Conservation (phyloP, 2,797 vertebrate species). For the Bradypodion ventrale region DNA sequence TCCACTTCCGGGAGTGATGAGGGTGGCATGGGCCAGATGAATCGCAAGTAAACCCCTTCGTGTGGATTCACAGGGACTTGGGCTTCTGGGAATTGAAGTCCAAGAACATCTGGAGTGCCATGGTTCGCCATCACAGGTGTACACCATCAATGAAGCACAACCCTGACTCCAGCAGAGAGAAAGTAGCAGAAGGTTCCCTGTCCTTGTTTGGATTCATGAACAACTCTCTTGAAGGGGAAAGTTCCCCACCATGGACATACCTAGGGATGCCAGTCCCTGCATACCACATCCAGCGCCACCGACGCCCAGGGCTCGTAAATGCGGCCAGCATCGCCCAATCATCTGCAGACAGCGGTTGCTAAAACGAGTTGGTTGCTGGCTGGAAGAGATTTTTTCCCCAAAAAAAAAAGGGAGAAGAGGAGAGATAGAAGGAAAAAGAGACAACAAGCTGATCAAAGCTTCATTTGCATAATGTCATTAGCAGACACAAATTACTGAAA, state of each 20-base stretch:
- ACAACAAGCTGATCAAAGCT: background rate
- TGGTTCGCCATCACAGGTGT: no score
- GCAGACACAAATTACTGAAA: background rate
- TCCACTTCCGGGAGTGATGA: no score
- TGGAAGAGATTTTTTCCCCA: conserved; percentile 64
- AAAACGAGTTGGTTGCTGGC: conserved; percentile 96
- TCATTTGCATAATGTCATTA: accelerated
- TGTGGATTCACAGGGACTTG: no score
- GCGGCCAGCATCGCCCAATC: conserved; percentile 97
- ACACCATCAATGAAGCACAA: background rate
- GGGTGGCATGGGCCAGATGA: no score
- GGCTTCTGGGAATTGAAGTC: no score
- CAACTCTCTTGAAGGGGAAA: no score
- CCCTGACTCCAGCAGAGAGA: background rate
- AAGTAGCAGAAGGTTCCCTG: background rate
- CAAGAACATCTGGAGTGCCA: no score
- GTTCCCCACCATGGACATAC: conserved; percentile 71
- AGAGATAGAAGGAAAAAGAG: conserved; percentile 2
- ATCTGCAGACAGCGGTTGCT: conserved; percentile 98
- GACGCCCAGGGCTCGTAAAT: conserved; percentile 92
- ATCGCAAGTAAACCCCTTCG: no score
- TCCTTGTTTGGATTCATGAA: background rate
- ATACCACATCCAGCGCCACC: conserved; percentile 96
- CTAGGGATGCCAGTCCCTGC: conserved; percentile 94
- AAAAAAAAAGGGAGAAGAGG: no score